Percentiles rank a stretch among this genome's conserved stretches.
Evolutionary conservation across 2,797 vertebrate genomes (phyloP).

Genomic region (Coregonus ussuriensis): DNA sequence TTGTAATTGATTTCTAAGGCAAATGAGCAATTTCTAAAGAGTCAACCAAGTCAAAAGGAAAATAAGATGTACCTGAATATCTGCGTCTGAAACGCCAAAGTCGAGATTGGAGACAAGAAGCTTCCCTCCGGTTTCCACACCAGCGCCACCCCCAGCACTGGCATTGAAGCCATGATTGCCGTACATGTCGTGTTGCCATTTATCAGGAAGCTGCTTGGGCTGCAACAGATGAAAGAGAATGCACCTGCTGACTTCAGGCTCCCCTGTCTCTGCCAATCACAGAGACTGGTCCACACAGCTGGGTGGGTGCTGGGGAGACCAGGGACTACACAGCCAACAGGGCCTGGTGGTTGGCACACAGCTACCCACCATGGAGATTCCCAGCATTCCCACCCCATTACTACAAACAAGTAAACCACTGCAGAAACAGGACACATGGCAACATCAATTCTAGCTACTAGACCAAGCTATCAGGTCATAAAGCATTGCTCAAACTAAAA

Average conservation of each 20-base stretch:
- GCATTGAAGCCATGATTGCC: slow-evolving; percentile 86
- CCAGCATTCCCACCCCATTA: slow-evolving; percentile 73
- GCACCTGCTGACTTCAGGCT: slow-evolving; percentile 81
- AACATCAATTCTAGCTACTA: slow-evolving; percentile 1
- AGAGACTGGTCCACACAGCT: slow-evolving; percentile 79
- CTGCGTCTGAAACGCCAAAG: slow-evolving; percentile 95
- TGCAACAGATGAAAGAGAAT: slow-evolving; percentile 83
- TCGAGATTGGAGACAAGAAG: slow-evolving; percentile 95
- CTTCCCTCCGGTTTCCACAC: slow-evolving; percentile 94
- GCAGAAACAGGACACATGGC: slow-evolving; percentile 46
- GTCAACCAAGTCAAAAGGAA: neutral
- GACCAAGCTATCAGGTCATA: neutral
- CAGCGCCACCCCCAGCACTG: slow-evolving; percentile 74
- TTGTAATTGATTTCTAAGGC: neutral
- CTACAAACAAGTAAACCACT: slow-evolving; percentile 64
- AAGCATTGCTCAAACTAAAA: neutral
- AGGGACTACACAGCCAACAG: slow-evolving; percentile 79
- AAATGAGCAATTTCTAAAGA: neutral
- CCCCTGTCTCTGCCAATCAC: slow-evolving; percentile 83
- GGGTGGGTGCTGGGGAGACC: slow-evolving; percentile 74
- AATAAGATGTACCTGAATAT: slow-evolving; percentile 86
- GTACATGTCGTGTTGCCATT: slow-evolving; percentile 97
- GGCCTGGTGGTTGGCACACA: slow-evolving; percentile 73
- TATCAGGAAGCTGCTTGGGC: slow-evolving; percentile 97
- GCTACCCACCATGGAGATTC: slow-evolving; percentile 50